A percentile compares a stretch with the other conserved stretches of the same genome.
Evolutionary conservation across 2,113 vertebrate species (phyloP).

Genomic region (Macroglossus sobrinus): DNA sequence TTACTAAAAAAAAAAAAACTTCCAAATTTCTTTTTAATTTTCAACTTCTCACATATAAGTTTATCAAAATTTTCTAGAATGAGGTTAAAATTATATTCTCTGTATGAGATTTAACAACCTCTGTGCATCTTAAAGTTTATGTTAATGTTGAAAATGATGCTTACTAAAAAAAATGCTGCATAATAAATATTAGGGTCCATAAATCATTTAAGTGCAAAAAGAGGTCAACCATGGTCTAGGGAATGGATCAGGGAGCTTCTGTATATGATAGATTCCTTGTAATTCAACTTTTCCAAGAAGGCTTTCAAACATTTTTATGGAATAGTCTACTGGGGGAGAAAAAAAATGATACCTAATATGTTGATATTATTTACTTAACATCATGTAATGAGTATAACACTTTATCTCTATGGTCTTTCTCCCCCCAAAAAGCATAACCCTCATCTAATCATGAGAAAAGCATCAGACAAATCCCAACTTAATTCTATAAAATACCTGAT

Average conservation of each 20-base stretch:
- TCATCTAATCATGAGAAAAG: background rate
- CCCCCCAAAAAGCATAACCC: background rate
- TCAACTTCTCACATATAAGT: background rate
- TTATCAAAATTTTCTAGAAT: background rate
- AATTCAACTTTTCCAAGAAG: background rate
- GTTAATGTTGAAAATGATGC: background rate
- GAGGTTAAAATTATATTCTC: background rate
- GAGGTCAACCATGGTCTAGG: background rate
- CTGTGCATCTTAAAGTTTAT: background rate
- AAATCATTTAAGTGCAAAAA: background rate
- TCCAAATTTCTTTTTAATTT: background rate
- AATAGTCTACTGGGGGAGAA: background rate
- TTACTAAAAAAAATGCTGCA: background rate
- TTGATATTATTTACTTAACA: background rate
- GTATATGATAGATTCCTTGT: too few relatives aligned
- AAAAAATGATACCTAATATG: accelerated
- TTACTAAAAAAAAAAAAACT: background rate
- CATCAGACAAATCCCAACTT: background rate
- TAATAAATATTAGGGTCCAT: background rate
- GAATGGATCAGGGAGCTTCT: background rate
- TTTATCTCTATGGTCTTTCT: background rate
- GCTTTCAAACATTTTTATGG: background rate
- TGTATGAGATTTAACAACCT: background rate
- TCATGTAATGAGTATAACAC: background rate
- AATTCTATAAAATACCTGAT: background rate